These are phyloP conservation scores for Bombus terrestris DNA, from an alignment of 1,140 invertebrate genomes.

Conservation along the genomic window DNA sequence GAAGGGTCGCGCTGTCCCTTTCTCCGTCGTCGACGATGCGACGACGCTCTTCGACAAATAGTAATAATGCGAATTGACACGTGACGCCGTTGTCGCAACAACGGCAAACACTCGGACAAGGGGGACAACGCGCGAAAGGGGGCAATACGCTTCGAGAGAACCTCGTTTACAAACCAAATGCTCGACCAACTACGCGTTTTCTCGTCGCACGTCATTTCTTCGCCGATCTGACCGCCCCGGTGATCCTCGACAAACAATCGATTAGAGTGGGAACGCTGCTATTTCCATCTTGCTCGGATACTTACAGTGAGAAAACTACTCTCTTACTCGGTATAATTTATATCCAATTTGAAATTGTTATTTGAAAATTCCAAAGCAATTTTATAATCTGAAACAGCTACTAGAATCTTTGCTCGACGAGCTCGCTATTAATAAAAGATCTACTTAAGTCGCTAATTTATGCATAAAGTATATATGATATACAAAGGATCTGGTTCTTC, in stretches of 20 bases:
- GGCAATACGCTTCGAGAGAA: conserved; percentile 16
- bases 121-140: background rate
- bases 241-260: background rate
- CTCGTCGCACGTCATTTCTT: conserved; percentile 31
- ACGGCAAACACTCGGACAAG: conserved; percentile 67
- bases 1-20: conserved; percentile 61
- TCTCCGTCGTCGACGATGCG: conserved; percentile 37
- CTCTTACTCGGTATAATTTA: too few species aligned
- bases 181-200: conserved; percentile 23
- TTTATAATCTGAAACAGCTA: too few species aligned
- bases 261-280: too few species aligned
- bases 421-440: too few species aligned
- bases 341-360: background rate
- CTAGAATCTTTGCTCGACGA: too few species aligned
- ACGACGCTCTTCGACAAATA: conserved; percentile 78
- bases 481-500: too few species aligned
- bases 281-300: too few species aligned
- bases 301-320: too few species aligned
- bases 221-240: background rate
- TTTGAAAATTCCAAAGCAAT: background rate
- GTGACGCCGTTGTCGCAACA: conserved; percentile 77
- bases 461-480: too few species aligned
- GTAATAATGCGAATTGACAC: conserved; percentile 83
- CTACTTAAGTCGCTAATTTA: too few species aligned
- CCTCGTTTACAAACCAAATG: conserved; percentile 50